Evolutionary conservation across 1,140 invertebrate genomes (phyloP).

Genomic region (Drosophila repleta): DNA sequence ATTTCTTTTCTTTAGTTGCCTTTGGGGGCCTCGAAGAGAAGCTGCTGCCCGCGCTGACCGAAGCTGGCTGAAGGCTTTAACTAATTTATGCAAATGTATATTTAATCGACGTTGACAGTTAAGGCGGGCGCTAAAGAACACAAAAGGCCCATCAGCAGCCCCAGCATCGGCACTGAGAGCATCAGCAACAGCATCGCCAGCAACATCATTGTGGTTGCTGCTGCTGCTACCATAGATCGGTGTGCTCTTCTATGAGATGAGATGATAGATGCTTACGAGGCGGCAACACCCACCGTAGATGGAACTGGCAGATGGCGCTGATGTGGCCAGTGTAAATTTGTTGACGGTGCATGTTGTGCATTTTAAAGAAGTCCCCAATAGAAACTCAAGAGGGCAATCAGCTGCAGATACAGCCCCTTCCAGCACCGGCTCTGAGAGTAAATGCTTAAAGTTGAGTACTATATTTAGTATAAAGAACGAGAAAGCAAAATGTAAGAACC

Average conservation of each 20-base stretch:
- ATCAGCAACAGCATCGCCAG: conserved; percentile 16
- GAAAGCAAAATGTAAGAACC: no score
- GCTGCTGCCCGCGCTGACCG: conserved; percentile 40
- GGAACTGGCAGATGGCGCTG: conserved; percentile 67
- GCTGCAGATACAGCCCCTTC: not conserved
- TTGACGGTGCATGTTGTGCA: conserved; percentile 76
- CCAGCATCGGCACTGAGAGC: conserved; percentile 2
- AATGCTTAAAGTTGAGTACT: not conserved
- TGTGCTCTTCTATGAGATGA: conserved; percentile 70
- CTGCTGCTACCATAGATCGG: conserved; percentile 34
- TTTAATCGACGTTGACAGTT: conserved; percentile 83
- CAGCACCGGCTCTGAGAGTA: not conserved
- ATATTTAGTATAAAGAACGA: not conserved
- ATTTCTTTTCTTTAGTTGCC: conserved; percentile 64
- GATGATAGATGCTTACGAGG: conserved; percentile 80
- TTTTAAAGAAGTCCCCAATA: conserved; percentile 46
- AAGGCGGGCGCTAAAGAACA: conserved; percentile 61
- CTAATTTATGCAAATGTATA: conserved; percentile 83
- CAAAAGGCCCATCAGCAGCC: conserved; percentile 33
- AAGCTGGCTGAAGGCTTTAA: conserved; percentile 38
- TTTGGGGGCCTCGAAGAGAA: conserved; percentile 25
- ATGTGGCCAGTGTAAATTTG: conserved; percentile 71
- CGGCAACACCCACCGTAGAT: conserved; percentile 79
- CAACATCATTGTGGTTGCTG: conserved; percentile 23
- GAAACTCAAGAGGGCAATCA: not conserved